Evolutionary conservation across 2,888 invertebrate genomes (phyloP).

Genomic region (Rosalia funebris): DNA sequence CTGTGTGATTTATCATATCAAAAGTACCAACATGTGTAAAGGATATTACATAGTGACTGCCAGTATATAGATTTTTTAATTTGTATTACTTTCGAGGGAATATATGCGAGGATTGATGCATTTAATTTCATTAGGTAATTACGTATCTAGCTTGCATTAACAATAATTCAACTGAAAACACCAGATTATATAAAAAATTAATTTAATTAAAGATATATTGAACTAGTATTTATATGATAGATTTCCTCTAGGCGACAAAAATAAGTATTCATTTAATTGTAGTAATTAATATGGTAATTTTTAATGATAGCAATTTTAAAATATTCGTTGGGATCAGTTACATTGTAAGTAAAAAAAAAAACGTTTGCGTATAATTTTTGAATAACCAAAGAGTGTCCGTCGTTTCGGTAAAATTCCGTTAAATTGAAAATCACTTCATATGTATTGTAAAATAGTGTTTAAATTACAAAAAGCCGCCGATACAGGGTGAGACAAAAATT

Average conservation of each 20-base stretch:
- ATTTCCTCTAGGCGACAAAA: too few relatives aligned
- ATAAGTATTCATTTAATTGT: too few relatives aligned
- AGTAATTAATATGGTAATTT: too few relatives aligned
- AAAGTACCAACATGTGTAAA: conserved; percentile 36
- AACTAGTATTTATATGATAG: conserved; percentile 6
- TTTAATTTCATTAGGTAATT: conserved; percentile 1
- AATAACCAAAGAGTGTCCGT: too few relatives aligned
- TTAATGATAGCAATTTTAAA: too few relatives aligned
- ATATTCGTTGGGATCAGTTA: too few relatives aligned
- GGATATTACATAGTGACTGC: conserved; percentile 24
- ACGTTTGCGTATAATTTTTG: too few relatives aligned
- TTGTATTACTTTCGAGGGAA: not conserved
- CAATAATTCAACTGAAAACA: conserved; percentile 26
- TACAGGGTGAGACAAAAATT: conserved; percentile 13
- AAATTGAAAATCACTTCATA: too few relatives aligned
- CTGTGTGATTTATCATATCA: conserved; percentile 42
- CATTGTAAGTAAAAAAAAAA: too few relatives aligned
- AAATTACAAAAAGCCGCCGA: not conserved
- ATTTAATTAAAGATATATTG: conserved; percentile 3
- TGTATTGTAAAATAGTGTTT: too few relatives aligned
- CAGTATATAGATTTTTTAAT: conserved; percentile 14
- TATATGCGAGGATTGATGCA: not conserved
- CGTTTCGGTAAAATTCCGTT: too few relatives aligned
- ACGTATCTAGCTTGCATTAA: conserved; percentile 18
- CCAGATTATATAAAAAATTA: conserved; percentile 17